phyloP scores from a whole-genome alignment of 2,797 vertebrate genomes.

The Okamejei kenojei region DNA sequence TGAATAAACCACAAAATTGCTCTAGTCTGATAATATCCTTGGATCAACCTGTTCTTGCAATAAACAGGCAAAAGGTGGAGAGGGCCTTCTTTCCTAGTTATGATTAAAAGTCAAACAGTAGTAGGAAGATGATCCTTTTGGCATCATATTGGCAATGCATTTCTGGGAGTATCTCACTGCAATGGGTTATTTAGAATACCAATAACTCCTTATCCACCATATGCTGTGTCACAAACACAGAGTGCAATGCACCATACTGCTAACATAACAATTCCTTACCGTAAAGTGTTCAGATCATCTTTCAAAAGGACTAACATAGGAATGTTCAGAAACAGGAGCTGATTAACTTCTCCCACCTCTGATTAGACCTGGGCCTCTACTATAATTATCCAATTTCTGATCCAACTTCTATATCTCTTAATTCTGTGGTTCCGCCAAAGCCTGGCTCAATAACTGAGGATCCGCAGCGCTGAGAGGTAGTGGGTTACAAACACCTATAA shows the following conservation, averaged over 20 bases:
- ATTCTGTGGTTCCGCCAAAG: too few relatives aligned
- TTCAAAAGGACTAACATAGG: too few relatives aligned
- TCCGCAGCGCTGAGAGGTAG: too few relatives aligned
- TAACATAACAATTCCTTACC: not conserved
- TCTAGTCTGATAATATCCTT: not conserved
- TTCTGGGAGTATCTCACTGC: not conserved
- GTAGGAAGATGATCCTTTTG: not conserved
- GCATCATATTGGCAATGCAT: not conserved
- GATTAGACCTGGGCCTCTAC: too few relatives aligned
- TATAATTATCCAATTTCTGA: too few relatives aligned
- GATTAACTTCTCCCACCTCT: too few relatives aligned
- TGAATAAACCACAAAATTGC: not conserved
- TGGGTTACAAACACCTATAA: too few relatives aligned
- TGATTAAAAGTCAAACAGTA: not conserved
- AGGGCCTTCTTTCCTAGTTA: not conserved
- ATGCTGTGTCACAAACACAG: not conserved
- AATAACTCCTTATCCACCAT: not conserved
- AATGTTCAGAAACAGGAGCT: too few relatives aligned
- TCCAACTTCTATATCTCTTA: too few relatives aligned
- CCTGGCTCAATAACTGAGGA: too few relatives aligned
- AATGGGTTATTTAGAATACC: not conserved
- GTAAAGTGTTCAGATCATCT: not conserved
- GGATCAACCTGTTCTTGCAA: not conserved
- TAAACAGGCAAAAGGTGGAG: not conserved
- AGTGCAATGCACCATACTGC: too few relatives aligned